Evolutionary conservation across 2,888 invertebrate species (phyloP).

Genomic region (Lycocerus yunnanus): DNA sequence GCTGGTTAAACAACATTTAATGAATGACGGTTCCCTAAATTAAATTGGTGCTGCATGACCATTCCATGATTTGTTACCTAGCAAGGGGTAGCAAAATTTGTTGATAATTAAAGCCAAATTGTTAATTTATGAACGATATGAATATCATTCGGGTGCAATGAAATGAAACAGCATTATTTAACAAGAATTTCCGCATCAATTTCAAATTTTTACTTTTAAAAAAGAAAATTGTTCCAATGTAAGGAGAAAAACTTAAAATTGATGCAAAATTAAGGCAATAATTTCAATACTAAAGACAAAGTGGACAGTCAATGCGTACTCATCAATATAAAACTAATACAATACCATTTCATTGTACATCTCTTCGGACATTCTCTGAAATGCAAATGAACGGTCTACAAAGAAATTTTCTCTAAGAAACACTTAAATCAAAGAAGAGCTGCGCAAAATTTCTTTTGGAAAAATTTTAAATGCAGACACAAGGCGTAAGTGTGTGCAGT

Average conservation of each 20-base stretch:
- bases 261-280: conserved; percentile 22
- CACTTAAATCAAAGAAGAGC: conserved; percentile 14
- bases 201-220: conserved; percentile 10
- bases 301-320: conserved; percentile 38
- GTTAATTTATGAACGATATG: conserved; percentile 4
- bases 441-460: not conserved
- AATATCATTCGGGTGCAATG: conserved; percentile 21
- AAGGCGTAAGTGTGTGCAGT: not conserved
- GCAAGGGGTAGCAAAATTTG: not conserved
- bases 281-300: conserved; percentile 29
- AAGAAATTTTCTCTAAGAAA: conserved; percentile 34
- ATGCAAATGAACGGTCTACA: conserved; percentile 61
- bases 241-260: conserved; percentile 22
- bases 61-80: not conserved
- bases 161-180: conserved; percentile 24
- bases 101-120: not conserved
- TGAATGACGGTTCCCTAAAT: not conserved
- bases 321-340: conserved; percentile 56
- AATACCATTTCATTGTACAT: conserved; percentile 82
- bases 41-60: not conserved
- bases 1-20: not conserved
- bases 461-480: not conserved
- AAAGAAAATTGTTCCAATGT: not conserved
- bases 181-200: conserved; percentile 10
- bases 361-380: conserved; percentile 84